Evolutionary conservation across 1,140 invertebrate genomes (phyloP).

Genomic region (Daktulosphaira vitifoliae): DNA sequence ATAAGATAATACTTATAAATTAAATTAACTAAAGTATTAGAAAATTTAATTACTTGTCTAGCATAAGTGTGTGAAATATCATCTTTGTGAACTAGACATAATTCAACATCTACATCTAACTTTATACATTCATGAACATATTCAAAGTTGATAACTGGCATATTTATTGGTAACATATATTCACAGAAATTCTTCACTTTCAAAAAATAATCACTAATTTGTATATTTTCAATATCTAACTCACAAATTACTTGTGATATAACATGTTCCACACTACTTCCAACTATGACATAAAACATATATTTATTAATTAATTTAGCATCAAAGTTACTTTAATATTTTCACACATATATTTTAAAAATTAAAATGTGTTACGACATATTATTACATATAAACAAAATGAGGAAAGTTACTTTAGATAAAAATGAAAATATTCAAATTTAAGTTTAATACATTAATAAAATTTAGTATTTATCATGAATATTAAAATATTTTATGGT

Average conservation of each 20-base stretch:
- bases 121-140: conserved; percentile 91
- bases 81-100: conserved; percentile 57
- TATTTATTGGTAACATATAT: conserved; percentile 58
- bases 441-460: no score
- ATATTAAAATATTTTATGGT: neutral
- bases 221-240: conserved; percentile 51
- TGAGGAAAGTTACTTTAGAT: no score
- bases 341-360: no score
- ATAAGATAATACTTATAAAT: conserved; percentile 37
- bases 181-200: conserved; percentile 74
- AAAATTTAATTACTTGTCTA: conserved; percentile 53
- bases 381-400: no score
- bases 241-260: conserved; percentile 78
- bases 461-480: no score
- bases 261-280: conserved; percentile 67
- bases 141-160: conserved; percentile 74
- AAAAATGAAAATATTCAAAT: conserved; percentile 18
- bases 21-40: conserved; percentile 22
- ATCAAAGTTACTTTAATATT: no score
- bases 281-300: conserved; percentile 24
- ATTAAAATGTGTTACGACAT: no score
- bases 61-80: conserved; percentile 56
- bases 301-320: no score
- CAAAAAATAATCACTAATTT: conserved; percentile 54
- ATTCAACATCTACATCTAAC: conserved; percentile 77